These are phyloP conservation scores for Tupaia chinensis DNA, from an alignment of 2,113 vertebrate species.

Conservation along the genomic window DNA sequence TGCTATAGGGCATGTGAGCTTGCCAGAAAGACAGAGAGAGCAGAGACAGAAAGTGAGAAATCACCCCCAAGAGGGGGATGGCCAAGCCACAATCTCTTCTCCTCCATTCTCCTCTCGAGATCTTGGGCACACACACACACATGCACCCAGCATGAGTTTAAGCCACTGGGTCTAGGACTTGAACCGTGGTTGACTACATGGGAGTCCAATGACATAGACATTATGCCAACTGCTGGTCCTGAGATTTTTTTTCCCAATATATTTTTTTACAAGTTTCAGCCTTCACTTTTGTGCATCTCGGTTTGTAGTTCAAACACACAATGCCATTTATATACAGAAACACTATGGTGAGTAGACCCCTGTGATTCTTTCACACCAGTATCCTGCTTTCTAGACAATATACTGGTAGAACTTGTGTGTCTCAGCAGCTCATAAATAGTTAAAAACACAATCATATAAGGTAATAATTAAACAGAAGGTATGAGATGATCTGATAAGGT, in stretches of 20 bases:
- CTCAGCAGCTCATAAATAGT: not conserved
- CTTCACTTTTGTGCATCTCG: not conserved
- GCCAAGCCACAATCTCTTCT: too few relatives aligned
- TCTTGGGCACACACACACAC: too few relatives aligned
- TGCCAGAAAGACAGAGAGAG: too few relatives aligned
- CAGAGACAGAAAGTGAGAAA: too few relatives aligned
- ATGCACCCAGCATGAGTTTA: too few relatives aligned
- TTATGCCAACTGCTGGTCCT: too few relatives aligned
- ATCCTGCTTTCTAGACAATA: not conserved
- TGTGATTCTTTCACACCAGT: not conserved
- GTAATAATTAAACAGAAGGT: not conserved
- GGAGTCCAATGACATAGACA: too few relatives aligned
- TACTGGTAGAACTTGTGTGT: not conserved
- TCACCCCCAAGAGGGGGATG: too few relatives aligned
- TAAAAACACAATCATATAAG: not conserved
- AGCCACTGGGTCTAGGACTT: too few relatives aligned
- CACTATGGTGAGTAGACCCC: not conserved
- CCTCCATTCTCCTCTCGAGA: too few relatives aligned
- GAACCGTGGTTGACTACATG: too few relatives aligned
- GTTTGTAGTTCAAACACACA: not conserved
- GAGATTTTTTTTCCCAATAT: not conserved
- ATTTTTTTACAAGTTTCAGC: not conserved
- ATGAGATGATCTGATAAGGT: slow-evolving; percentile 11
- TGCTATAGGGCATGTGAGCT: too few relatives aligned
- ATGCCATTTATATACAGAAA: not conserved